Evolutionary conservation across 2,888 invertebrate species (phyloP).

Genomic region (Hybos culiciformis): DNA sequence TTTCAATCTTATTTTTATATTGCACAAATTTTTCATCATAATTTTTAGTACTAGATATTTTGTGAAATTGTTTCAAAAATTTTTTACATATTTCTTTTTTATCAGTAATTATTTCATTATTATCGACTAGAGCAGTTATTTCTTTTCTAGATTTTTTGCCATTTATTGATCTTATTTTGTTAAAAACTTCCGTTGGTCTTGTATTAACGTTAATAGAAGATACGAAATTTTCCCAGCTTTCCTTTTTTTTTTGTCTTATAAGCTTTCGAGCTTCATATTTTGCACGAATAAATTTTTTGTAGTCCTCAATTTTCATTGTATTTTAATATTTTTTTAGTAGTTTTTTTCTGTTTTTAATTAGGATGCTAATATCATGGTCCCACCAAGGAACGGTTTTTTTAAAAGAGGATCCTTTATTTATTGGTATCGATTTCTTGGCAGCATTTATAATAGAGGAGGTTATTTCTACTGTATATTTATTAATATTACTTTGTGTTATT

Average conservation of each 20-base stretch:
- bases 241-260: slow-evolving; percentile 1
- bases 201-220: not conserved
- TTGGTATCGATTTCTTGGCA: not conserved
- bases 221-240: not conserved
- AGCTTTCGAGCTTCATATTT: slow-evolving; percentile 2
- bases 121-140: not conserved
- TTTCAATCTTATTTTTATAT: not conserved
- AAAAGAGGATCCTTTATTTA: not conserved
- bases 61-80: not conserved
- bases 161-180: not conserved
- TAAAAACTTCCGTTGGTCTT: not conserved
- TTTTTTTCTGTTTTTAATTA: not conserved
- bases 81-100: not conserved
- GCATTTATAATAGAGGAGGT: not conserved
- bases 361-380: not conserved
- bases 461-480: not conserved
- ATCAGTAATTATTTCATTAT: not conserved
- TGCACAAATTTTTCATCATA: not conserved
- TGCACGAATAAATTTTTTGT: not conserved
- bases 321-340: not conserved
- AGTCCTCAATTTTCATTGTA: not conserved
- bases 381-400: not conserved
- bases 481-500: not conserved
- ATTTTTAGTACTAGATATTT: not conserved
- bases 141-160: too few relatives aligned